Percentiles rank a stretch among this genome's conserved stretches.
Conservation (phyloP, 64 coral and sea anemone genomes). For the Catalaphyllia jardinei region DNA sequence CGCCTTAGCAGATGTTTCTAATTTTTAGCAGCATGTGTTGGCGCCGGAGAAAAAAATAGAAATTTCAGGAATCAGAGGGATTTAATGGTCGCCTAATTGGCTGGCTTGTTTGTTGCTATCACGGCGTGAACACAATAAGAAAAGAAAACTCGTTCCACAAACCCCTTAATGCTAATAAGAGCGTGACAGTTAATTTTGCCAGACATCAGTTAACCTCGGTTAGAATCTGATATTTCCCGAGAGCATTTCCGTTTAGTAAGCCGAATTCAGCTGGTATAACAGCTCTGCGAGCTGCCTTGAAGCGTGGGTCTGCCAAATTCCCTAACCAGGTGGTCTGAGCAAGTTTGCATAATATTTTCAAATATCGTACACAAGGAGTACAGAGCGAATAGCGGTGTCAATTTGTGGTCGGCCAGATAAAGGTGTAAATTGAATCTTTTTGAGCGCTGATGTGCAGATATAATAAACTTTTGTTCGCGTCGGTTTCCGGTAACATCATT, state of each 20-base stretch:
- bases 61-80: constrained; percentile 35
- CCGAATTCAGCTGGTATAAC: constrained; percentile 6
- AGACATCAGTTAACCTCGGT: constrained; percentile 20
- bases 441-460: constrained; percentile 63
- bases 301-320: background rate
- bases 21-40: constrained; percentile 23
- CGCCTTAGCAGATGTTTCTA: constrained; percentile 32
- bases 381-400: constrained; percentile 37
- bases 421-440: constrained; percentile 95
- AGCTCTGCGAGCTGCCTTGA: background rate
- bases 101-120: constrained; percentile 20
- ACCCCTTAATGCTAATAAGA: constrained; percentile 26
- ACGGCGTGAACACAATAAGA: constrained; percentile 21
- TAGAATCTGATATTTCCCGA: constrained; percentile 14
- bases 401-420: constrained; percentile 72
- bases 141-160: background rate
- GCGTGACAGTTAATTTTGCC: constrained; percentile 48
- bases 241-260: constrained; percentile 38
- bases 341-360: constrained; percentile 38
- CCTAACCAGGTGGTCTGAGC: background rate
- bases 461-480: constrained; percentile 87
- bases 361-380: constrained; percentile 8
- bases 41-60: constrained; percentile 13
- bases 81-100: constrained; percentile 40
- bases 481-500: constrained; percentile 88